Percentiles rank a stretch among this genome's conserved stretches.
Conservation (phyloP, 2,888 invertebrate genomes). For the Aporophyla lueneburgensis region DNA sequence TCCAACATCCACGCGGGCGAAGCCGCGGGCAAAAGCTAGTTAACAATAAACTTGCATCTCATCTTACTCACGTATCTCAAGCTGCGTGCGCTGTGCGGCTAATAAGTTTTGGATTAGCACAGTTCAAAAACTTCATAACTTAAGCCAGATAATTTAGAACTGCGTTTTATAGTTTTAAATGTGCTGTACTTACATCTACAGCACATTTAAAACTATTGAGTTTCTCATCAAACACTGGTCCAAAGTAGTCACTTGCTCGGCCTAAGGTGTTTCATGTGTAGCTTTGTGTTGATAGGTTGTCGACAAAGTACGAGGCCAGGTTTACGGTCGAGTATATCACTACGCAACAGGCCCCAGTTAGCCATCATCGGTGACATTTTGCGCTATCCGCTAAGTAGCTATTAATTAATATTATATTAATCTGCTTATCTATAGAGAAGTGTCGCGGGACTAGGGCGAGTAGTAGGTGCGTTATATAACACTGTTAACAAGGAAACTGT, state of each 20-base stretch:
- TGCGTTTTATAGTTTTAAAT: background rate
- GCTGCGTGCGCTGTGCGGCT: no score
- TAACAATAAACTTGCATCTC: no score
- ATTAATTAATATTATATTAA: conserved; percentile 7
- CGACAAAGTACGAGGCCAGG: background rate
- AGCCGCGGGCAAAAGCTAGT: no score
- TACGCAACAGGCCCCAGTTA: background rate
- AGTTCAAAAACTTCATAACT: no score
- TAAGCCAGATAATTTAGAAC: background rate
- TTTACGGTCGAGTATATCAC: conserved; percentile 13
- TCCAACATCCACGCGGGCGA: no score
- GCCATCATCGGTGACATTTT: conserved; percentile 32
- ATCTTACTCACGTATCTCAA: no score
- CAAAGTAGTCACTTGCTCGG: background rate
- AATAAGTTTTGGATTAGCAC: no score
- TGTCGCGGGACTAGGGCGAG: conserved; percentile 10
- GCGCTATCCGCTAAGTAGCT: conserved; percentile 25
- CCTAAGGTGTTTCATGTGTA: background rate
- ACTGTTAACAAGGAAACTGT: conserved; percentile 4
- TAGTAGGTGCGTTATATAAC: background rate
- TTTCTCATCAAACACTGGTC: background rate
- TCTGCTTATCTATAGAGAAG: conserved; percentile 23
- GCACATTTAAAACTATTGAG: no score
- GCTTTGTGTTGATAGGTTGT: conserved; percentile 3
- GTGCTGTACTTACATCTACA: background rate